Percentiles rank a stretch among this genome's conserved stretches.
Conservation (phyloP, 2,888 invertebrate species). For the Autographa gamma region DNA sequence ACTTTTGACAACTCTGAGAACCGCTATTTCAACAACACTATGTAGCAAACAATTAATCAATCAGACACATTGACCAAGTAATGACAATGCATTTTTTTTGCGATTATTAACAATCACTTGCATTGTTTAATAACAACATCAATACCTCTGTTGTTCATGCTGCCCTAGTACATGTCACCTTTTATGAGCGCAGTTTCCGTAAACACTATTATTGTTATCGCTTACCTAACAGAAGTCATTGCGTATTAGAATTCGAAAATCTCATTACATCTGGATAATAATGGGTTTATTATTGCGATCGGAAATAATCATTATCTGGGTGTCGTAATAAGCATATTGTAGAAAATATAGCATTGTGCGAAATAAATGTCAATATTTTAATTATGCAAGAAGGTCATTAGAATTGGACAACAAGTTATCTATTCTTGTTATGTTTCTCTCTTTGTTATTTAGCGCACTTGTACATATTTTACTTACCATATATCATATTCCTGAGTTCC, state of each 20-base stretch:
- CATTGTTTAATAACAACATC: neutral
- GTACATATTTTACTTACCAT: conserved; percentile 69
- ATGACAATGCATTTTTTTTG: neutral
- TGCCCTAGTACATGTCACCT: conserved; percentile 19
- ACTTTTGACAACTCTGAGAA: neutral
- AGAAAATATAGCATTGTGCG: neutral
- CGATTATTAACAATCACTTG: neutral
- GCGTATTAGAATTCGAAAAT: conserved; percentile 32
- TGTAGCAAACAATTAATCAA: neutral
- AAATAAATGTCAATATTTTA: neutral
- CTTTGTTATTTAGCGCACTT: no score
- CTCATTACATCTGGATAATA: conserved; percentile 29
- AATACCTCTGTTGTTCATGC: conserved; percentile 8
- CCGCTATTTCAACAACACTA: neutral
- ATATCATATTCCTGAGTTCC: conserved; percentile 78
- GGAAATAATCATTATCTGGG: neutral
- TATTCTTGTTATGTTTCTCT: no score
- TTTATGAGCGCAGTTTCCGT: conserved; percentile 26
- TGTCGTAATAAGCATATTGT: neutral
- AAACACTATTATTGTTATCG: conserved; percentile 20
- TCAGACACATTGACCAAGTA: neutral
- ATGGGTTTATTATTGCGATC: conserved; percentile 8
- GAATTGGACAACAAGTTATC: no score
- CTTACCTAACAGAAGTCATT: conserved; percentile 32
- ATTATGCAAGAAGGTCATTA: neutral